Evolutionary conservation across 1,140 invertebrate genomes (phyloP).

Genomic region (Centruroides sculpturatus): DNA sequence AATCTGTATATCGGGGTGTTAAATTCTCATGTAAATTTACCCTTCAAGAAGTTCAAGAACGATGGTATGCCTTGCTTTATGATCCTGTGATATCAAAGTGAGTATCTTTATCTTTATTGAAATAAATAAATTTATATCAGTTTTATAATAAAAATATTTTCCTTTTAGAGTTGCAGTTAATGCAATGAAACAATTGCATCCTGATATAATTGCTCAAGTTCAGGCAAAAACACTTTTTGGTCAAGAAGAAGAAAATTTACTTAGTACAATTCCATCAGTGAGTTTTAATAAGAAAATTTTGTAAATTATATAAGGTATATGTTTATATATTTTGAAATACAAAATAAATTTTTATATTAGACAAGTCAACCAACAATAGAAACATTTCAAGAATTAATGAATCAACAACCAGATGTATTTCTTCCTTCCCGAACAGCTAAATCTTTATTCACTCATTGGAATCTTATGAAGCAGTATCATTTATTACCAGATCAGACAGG

Average conservation of each 20-base stretch:
- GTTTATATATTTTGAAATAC: background rate
- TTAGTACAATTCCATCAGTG: slow-evolving; percentile 69
- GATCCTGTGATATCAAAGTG: slow-evolving; percentile 53
- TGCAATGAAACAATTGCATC: slow-evolving; percentile 85
- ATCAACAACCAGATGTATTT: slow-evolving; percentile 67
- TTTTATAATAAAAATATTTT: background rate
- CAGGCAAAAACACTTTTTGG: slow-evolving; percentile 81
- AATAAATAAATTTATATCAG: no score
- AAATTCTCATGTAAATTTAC: slow-evolving; percentile 95
- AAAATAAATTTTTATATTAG: slow-evolving; percentile 14
- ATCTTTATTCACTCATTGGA: slow-evolving; percentile 74
- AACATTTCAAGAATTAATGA: slow-evolving; percentile 73
- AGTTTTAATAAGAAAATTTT: slow-evolving; percentile 24
- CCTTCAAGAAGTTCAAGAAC: slow-evolving; percentile 78
- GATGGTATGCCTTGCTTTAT: slow-evolving; percentile 91
- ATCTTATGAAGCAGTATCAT: slow-evolving; percentile 82
- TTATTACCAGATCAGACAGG: slow-evolving; percentile 77
- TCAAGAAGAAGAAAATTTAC: slow-evolving; percentile 70
- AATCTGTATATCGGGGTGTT: slow-evolving; percentile 72
- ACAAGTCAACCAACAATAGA: slow-evolving; percentile 50
- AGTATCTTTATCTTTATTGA: slow-evolving; percentile 14
- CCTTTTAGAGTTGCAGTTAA: slow-evolving; percentile 72
- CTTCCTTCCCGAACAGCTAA: slow-evolving; percentile 74
- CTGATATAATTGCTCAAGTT: slow-evolving; percentile 69
- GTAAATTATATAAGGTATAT: background rate